phyloP scores from a whole-genome alignment of 2,888 invertebrate genomes.

The Cataglyphis rosenhaueri region DNA sequence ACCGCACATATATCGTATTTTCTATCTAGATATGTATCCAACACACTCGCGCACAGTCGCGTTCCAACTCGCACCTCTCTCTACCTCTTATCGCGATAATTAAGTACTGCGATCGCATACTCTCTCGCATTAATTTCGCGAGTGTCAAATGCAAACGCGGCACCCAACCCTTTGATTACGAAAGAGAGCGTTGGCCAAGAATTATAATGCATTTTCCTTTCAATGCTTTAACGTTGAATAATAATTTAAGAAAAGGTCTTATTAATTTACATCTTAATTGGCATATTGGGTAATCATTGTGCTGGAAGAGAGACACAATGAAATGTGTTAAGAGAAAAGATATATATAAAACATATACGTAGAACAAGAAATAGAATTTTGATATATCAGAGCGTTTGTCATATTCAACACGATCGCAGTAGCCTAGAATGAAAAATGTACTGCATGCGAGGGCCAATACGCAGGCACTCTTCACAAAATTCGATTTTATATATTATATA shows the following conservation, averaged over 20 bases:
- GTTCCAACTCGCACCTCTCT: constrained; percentile 66
- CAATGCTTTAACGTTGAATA: background rate
- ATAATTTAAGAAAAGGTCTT: background rate
- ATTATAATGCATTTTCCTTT: background rate
- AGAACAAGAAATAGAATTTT: constrained; percentile 6
- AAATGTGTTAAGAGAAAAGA: background rate
- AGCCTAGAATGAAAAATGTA: constrained; percentile 60
- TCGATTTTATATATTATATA: constrained; percentile 62
- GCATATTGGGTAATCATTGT: background rate
- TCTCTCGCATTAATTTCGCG: constrained; percentile 41
- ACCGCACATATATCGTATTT: constrained; percentile 54
- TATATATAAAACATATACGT: background rate
- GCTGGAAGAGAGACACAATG: background rate
- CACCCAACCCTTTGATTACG: background rate
- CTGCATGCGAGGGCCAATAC: constrained; percentile 70
- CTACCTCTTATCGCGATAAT: constrained; percentile 48
- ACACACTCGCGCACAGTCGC: constrained; percentile 66
- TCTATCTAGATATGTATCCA: constrained; percentile 67
- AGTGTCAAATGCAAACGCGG: constrained; percentile 25
- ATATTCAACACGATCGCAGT: constrained; percentile 65
- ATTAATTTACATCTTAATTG: background rate
- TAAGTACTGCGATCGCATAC: constrained; percentile 67
- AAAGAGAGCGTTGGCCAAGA: background rate
- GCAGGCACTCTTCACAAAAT: constrained; percentile 66
- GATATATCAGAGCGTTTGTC: background rate